Conservation (phyloP, 2,797 vertebrate genomes). For the Paramormyrops hopkinsi region DNA sequence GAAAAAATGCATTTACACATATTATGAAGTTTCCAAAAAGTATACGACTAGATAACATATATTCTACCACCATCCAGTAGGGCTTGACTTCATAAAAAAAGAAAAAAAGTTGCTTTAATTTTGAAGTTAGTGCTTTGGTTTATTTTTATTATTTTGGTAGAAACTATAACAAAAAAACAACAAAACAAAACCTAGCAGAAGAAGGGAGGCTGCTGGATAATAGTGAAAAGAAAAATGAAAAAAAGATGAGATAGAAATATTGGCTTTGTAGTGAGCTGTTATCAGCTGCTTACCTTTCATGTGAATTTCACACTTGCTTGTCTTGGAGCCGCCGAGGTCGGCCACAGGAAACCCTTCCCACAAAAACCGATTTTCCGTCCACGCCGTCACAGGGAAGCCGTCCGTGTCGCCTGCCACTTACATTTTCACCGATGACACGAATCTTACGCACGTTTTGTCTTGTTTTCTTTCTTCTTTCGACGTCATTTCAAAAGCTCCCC, state of each 20-base stretch:
- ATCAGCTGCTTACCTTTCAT: constrained; percentile 75
- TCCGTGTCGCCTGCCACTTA: constrained; percentile 46
- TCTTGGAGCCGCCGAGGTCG: constrained; percentile 61
- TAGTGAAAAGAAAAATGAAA: constrained; percentile 45
- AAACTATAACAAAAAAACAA: constrained; percentile 23
- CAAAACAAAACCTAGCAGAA: constrained; percentile 29
- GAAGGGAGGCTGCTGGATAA: constrained; percentile 36
- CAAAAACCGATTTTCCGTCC: constrained; percentile 62
- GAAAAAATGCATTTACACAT: constrained; percentile 7
- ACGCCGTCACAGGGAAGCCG: constrained; percentile 42
- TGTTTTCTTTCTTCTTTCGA: constrained; percentile 37
- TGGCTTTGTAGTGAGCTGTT: constrained; percentile 64
- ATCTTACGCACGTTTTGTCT: constrained; percentile 43
- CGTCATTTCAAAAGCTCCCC: constrained; percentile 33
- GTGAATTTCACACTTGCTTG: constrained; percentile 71
- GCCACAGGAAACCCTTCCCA: constrained; percentile 55
- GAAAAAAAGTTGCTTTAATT: background rate
- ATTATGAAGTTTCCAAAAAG: constrained; percentile 26
- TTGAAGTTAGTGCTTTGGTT: background rate
- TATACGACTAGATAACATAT: background rate
- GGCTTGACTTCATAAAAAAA: background rate
- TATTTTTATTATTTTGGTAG: constrained; percentile 24
- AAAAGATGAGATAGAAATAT: constrained; percentile 56
- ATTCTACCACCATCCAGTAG: background rate
- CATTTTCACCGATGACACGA: constrained; percentile 45